Evolutionary conservation across 2,113 vertebrate genomes (phyloP).

Genomic region (Pachycephala philippinensis): DNA sequence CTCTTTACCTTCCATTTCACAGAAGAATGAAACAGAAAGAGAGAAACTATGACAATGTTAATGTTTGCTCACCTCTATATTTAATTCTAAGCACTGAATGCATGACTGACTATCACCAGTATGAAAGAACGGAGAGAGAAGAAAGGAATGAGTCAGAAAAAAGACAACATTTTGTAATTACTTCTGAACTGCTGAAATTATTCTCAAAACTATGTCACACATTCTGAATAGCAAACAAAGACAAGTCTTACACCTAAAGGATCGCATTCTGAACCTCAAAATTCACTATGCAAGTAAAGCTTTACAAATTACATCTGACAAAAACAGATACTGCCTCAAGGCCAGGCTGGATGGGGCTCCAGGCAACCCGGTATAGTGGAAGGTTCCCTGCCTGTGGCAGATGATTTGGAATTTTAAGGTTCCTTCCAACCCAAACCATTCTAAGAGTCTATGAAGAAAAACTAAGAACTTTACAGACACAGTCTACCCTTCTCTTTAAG

Average conservation of each 20-base stretch:
- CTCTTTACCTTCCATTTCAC: neutral
- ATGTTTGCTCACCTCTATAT: neutral
- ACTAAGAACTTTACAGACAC: neutral
- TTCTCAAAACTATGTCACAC: neutral
- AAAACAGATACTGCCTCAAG: neutral
- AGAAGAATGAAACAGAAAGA: neutral
- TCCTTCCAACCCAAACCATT: neutral
- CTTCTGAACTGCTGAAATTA: neutral
- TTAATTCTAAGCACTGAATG: neutral
- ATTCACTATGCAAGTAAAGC: neutral
- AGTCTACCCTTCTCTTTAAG: neutral
- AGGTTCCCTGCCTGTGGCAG: neutral
- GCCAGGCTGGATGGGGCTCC: neutral
- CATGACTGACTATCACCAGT: neutral
- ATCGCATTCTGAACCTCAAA: neutral
- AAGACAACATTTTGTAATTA: neutral
- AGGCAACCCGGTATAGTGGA: neutral
- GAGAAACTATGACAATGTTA: neutral
- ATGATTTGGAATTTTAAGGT: neutral
- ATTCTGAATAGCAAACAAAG: neutral
- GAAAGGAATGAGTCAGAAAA: neutral
- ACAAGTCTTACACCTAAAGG: neutral
- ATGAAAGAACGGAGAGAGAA: neutral
- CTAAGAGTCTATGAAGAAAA: neutral
- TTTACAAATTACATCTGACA: neutral